phyloP scores from a whole-genome alignment of 2,113 vertebrate species.

The Melanerpes formicivorus region DNA sequence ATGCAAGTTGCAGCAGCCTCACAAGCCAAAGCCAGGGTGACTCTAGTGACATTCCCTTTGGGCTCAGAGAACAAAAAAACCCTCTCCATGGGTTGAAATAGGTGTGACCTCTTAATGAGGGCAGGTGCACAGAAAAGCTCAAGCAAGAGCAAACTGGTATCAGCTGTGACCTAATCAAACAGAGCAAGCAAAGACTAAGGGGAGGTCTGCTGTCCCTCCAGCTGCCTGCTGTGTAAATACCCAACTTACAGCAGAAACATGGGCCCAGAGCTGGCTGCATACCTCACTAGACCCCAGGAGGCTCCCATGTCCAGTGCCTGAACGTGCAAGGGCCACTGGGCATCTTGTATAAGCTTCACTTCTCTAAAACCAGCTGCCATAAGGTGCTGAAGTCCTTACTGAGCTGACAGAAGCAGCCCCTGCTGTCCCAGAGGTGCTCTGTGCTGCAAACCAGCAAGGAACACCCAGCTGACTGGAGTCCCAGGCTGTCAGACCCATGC shows the following conservation, averaged over 20 bases:
- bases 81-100: background rate
- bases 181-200: background rate
- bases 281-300: background rate
- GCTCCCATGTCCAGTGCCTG: no score
- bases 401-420: background rate
- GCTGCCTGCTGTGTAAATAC: background rate
- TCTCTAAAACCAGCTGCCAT: background rate
- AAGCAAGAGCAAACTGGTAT: background rate
- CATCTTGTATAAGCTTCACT: background rate
- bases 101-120: background rate
- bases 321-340: background rate
- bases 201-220: background rate
- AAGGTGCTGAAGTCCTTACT: rapidly evolving
- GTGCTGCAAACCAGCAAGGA: background rate
- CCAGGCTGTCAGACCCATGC: background rate
- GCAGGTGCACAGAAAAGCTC: background rate
- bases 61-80: background rate
- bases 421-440: background rate
- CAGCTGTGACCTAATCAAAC: background rate
- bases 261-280: background rate
- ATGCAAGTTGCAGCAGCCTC: background rate
- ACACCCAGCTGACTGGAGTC: rapidly evolving
- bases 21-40: background rate
- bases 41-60: background rate
- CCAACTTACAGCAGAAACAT: rapidly evolving